Base-by-base conservation (phyloP, 2,113 vertebrate genomes). In the Rhabdomys dilectus region DNA sequence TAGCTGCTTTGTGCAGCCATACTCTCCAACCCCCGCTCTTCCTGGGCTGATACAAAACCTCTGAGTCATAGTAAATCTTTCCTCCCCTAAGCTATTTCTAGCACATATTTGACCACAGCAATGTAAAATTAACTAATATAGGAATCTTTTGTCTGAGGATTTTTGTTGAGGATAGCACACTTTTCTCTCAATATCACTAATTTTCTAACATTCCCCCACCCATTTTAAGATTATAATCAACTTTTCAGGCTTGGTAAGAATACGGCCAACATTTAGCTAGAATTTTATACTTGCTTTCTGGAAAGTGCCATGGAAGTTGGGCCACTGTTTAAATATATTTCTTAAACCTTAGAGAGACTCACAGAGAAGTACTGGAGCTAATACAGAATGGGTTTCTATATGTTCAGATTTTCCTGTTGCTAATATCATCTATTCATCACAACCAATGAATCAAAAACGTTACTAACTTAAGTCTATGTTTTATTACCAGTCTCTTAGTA, bases 271-370 rank as follows among this genome's bases (percentile, higher is more conserved):
- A 42, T 34, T 87, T 24, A 51, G 10, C 95, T 42, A 68, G 0
- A 0, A 75, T 80, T 94, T 97, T 97, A 22, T 7, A 78, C 87
- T 96, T 95, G 36, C 36, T 42, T 56, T 91, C n/a, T 42, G 72
- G 26, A 17, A 94, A n/a, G 9, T 70, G 29, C 66, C 17, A 77
- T 10, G 42, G 89, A 92, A 7, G 31, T 4, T 68, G 21, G 26
- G 45, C 26, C 77, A 84, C 5, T 85, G 36, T 58, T 24, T 81
- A 36, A 62, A 62, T 60, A 4, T 29, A 84, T 60, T 16, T 84
- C n/a, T 84, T 96, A 88, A 56, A 53, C 51, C 39, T 84, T 77
- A 64, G 42, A 56, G 36, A 68, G 66, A 34, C 15, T 78, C 26
- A 87, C 17, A 85, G 45, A 92, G 87, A 87, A 60, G 15, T 66